Evolutionary conservation across 2,113 vertebrate species (phyloP).

Genomic region (Ochotona princeps): DNA sequence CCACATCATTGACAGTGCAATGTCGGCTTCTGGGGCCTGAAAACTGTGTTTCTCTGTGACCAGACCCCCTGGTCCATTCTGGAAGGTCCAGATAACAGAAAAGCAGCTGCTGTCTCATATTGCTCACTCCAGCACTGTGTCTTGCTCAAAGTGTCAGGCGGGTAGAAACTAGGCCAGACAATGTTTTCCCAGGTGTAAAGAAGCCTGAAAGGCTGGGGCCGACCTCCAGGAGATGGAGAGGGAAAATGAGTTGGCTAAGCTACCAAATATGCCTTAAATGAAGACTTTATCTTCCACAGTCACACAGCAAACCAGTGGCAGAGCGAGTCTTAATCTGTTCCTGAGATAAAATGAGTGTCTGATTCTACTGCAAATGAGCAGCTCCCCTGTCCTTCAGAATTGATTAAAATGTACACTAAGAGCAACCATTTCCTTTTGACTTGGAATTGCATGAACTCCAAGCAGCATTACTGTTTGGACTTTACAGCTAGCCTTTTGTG

Average conservation of each 20-base stretch:
- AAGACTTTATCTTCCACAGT: background rate
- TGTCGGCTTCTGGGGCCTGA: background rate
- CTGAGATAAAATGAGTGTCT: background rate
- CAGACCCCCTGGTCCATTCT: background rate
- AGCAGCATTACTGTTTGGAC: background rate
- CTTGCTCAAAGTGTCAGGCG: background rate
- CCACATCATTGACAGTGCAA: background rate
- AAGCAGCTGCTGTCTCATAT: background rate
- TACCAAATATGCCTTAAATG: background rate
- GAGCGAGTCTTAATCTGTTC: background rate
- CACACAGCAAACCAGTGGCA: background rate
- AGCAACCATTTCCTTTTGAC: background rate
- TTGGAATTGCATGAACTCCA: background rate
- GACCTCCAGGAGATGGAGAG: background rate
- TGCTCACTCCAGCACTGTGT: background rate
- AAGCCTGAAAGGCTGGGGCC: background rate
- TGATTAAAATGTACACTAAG: constrained; percentile 14
- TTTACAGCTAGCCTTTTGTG: constrained; percentile 15
- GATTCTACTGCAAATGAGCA: background rate
- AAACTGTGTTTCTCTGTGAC: background rate
- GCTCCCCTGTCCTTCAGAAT: constrained; percentile 19
- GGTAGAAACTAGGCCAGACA: background rate
- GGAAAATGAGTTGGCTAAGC: background rate
- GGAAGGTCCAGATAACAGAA: background rate
- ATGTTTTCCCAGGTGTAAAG: background rate